Conservation (phyloP, 2,888 invertebrate genomes). For the Myathropa florea region DNA sequence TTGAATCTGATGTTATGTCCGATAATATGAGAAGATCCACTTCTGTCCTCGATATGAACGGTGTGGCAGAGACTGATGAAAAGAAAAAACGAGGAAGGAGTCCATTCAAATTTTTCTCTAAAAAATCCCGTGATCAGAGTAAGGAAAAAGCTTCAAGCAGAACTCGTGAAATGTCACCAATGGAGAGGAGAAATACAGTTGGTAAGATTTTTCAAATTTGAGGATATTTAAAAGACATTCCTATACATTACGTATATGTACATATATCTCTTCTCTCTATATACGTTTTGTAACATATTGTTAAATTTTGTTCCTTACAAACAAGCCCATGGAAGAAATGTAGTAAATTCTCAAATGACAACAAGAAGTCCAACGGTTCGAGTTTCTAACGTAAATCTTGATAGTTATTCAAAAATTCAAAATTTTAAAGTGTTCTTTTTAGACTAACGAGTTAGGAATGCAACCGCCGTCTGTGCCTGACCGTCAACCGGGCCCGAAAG, state of each 20-base stretch:
- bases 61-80: constrained; percentile 84
- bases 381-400: constrained; percentile 78
- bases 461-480: constrained; percentile 85
- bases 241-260: not conserved
- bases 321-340: constrained; percentile 81
- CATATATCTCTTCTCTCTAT: too few species aligned
- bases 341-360: constrained; percentile 81
- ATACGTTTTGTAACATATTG: too few species aligned
- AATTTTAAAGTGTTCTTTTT: constrained; percentile 25
- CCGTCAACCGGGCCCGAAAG: constrained; percentile 83
- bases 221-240: too few species aligned
- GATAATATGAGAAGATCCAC: constrained; percentile 85
- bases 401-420: not conserved
- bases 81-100: constrained; percentile 92
- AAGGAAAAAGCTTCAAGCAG: constrained; percentile 82
- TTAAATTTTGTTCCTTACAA: not conserved
- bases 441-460: constrained; percentile 84
- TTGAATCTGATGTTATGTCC: constrained; percentile 78
- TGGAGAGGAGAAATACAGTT: constrained; percentile 80
- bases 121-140: constrained; percentile 87
- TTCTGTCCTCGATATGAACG: constrained; percentile 89
- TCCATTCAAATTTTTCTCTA: constrained; percentile 95
- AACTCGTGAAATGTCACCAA: constrained; percentile 75
- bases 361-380: constrained; percentile 81
- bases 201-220: constrained; percentile 45